phyloP scores from a whole-genome alignment of 2,113 vertebrate genomes.

The Oryzias woworae region DNA sequence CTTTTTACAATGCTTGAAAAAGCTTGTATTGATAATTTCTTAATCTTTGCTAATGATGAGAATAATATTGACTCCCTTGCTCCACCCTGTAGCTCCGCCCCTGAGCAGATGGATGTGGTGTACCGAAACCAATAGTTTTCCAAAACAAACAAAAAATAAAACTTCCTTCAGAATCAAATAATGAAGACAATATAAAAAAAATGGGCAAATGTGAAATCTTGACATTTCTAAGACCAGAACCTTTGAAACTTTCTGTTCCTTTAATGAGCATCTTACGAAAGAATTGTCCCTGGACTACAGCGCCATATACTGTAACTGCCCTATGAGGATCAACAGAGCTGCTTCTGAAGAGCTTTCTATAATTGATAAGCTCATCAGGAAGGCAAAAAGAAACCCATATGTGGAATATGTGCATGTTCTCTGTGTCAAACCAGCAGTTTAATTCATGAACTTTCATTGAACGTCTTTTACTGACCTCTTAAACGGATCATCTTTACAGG shows the following conservation, averaged over 20 bases:
- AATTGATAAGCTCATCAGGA: constrained; percentile 37
- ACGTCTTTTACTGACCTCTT: constrained; percentile 42
- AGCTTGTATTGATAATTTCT: too few species aligned
- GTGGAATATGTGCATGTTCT: constrained; percentile 38
- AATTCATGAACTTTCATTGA: constrained; percentile 42
- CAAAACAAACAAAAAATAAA: too few species aligned
- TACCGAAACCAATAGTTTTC: too few species aligned
- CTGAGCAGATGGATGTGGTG: too few species aligned
- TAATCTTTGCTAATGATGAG: too few species aligned
- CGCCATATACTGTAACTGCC: too few species aligned
- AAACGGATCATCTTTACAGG: constrained; percentile 35
- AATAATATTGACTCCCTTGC: too few species aligned
- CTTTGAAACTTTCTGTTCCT: constrained; percentile 4
- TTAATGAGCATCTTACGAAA: constrained; percentile 34
- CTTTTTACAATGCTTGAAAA: too few species aligned
- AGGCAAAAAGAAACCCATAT: background rate
- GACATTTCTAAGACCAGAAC: constrained; percentile 7
- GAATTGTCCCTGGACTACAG: constrained; percentile 20
- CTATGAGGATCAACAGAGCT: constrained; percentile 21
- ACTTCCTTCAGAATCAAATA: too few species aligned
- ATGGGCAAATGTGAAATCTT: constrained; percentile 13
- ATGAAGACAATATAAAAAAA: too few species aligned
- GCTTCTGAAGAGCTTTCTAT: constrained; percentile 20
- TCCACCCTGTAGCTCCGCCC: too few species aligned
- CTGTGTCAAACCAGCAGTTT: constrained; percentile 19